Base-by-base conservation (phyloP, 2,888 invertebrate species). In the Apotomis betuletana region DNA sequence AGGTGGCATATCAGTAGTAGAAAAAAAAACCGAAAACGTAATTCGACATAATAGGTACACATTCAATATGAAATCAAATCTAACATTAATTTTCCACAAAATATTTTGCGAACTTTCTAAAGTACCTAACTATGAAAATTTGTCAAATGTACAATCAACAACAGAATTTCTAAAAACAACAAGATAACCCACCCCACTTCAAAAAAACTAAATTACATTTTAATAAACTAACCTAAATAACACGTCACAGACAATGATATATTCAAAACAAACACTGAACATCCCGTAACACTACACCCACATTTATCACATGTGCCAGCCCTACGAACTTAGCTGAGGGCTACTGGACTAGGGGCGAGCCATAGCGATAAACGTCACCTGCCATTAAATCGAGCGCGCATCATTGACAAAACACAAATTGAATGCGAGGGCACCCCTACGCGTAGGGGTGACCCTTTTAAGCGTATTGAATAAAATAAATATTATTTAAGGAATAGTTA, bases 381-480 rank as follows among this genome's bases (percentile, higher is more conserved):
- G 91, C 83, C 80, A 87, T 90, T 87, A 92, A 90, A 91, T 87
- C 85, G 89, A 86, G 88, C 89, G 86, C 80, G 89, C 86, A 84
- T 89, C 90, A 90, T 89, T 88, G 87, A 84, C 88, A 80, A 82
- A 81, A 87, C 89, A 85, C 88, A 88, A 90, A 90, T 89, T 89
- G 88, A 87, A 87, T 81, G 81, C 83, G 81, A 83, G 71, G 70
- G 75, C 74, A 76, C 78, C 80, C 82, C 79, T 77, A 67, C 76
- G 74, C 69, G 64, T 68, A 63, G 65, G 67, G 71, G 76, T 75
- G 74, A 70, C 73, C 73, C 73, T 70, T 74, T 67, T 62, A 72
- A 68, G 55, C 54, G 71, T 60, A 74, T 71, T 74, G 74, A 72
- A 74, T 74, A 72, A 71, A 74, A 71, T 71, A 71, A 69, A 72